Evolutionary conservation across 2,113 vertebrate genomes (phyloP).

Genomic region (Tonatia bakeri): DNA sequence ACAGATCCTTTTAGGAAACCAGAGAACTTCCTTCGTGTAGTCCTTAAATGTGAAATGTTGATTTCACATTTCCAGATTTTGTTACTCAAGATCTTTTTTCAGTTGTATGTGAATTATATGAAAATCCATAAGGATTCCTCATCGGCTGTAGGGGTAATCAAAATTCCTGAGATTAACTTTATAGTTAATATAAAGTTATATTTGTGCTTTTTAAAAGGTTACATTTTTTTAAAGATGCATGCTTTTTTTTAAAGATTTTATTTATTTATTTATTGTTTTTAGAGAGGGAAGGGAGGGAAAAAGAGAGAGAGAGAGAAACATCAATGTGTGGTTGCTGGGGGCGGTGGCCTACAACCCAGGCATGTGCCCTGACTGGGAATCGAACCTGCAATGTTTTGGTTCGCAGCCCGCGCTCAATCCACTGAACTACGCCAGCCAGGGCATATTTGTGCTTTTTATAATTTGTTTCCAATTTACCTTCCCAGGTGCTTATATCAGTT

Average conservation of each 20-base stretch:
- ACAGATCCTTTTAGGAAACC: background rate
- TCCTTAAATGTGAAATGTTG: background rate
- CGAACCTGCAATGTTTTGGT: too few species aligned
- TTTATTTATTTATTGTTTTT: too few species aligned
- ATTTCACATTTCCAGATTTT: conserved; percentile 1
- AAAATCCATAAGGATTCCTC: background rate
- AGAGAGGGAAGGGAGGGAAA: too few species aligned
- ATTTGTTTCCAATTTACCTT: background rate
- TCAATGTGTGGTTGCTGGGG: too few species aligned
- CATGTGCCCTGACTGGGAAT: too few species aligned
- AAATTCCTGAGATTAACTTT: background rate
- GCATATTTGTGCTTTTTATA: background rate
- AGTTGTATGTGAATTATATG: background rate
- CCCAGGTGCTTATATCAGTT: background rate
- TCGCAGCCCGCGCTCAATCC: too few species aligned
- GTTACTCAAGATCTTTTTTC: background rate
- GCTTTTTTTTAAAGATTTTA: too few species aligned
- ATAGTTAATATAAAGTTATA: too few species aligned
- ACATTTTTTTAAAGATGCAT: too few species aligned
- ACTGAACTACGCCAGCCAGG: too few species aligned
- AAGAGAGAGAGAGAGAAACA: too few species aligned
- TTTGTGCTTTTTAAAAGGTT: background rate
- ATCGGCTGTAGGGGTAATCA: background rate
- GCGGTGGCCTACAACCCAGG: too few species aligned
- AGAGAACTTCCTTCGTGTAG: background rate